Base-by-base conservation (phyloP, 2,113 vertebrate species). In the Muntiacus muntjak region DNA sequence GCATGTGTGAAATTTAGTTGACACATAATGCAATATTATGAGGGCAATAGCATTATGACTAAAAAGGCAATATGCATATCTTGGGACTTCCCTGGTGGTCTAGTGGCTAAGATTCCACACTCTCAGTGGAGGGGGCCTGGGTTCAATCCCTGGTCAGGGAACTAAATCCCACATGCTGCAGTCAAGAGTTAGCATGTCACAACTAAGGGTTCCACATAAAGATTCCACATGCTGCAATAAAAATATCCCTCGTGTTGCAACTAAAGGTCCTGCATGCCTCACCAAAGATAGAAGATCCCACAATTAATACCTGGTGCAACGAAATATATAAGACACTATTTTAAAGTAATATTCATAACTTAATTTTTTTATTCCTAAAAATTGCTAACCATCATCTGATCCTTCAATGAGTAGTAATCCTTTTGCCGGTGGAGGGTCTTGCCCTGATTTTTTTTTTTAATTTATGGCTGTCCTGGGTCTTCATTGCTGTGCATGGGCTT, bases 111-210 rank as follows among this genome's bases (percentile, higher is more conserved):
- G 71, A 14, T 6, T 76, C 40, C 23, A 43, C 36, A 43, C 40
- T 76, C 23, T 43, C 40, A 43, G 40, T 76, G 23, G 40, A 43
- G 40, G 12, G 23, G 23, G 23, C 36, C 40, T 3, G 0, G 40
- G 21, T 76, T 76, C 71, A 76, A 76, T 76, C 40, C 40, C 71
- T 43, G 23, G 13, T 43, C 71, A 43, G 71, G 23, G 71, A 43
- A 76, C 71, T 76, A 43, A 13, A 76, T 43, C 23, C 3, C 40
- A 76, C 40, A 76, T 15, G 23, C 36, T 76, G 36, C 71, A 76
- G 2, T 76, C 43, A 76, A 43, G 6, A 76, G 36, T 76, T 3
- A 50, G 0, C 23, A 40, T 43, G 71, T 43, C 71, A 76, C 71
- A 25, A 25, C 23, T 43, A 25, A 76, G 13, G 1, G 6, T 76